phyloP scores from a whole-genome alignment of 2,888 invertebrate species.

The Odiellus spinosus region DNA sequence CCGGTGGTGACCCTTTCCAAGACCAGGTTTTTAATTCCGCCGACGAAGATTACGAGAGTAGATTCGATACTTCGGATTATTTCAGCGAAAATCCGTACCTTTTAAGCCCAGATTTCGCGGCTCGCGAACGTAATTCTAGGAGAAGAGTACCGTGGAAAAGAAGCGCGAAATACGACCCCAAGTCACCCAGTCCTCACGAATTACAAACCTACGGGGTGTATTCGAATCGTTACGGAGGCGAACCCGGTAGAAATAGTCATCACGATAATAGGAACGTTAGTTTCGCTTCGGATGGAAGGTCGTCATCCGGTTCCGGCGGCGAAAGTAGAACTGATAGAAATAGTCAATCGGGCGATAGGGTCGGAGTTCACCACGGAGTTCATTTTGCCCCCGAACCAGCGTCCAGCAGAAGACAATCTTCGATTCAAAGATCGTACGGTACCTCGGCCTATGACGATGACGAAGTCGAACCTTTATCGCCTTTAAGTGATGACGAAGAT shows the following conservation, averaged over 20 bases:
- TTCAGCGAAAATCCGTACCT: conserved; percentile 14
- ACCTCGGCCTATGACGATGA: background rate
- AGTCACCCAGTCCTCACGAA: background rate
- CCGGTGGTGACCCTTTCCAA: too few relatives aligned
- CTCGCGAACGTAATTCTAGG: conserved; percentile 7
- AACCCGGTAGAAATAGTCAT: background rate
- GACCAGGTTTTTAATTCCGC: too few relatives aligned
- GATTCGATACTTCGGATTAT: conserved; percentile 4
- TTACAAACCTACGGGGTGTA: too few relatives aligned
- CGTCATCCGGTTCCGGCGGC: background rate
- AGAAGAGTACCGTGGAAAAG: background rate
- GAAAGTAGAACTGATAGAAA: background rate
- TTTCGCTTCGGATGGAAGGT: too few relatives aligned
- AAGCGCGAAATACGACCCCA: background rate
- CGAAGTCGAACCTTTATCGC: background rate
- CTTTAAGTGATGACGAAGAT: too few relatives aligned
- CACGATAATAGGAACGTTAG: too few relatives aligned
- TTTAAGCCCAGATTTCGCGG: conserved; percentile 12
- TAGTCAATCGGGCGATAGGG: background rate
- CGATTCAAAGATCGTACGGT: background rate
- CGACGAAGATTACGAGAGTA: too few relatives aligned
- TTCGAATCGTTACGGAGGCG: background rate
- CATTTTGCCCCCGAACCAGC: too few relatives aligned
- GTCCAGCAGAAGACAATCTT: too few relatives aligned
- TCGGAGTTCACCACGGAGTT: too few relatives aligned